Conservation (phyloP, 2,113 vertebrate genomes). For the Heterotis niloticus region DNA sequence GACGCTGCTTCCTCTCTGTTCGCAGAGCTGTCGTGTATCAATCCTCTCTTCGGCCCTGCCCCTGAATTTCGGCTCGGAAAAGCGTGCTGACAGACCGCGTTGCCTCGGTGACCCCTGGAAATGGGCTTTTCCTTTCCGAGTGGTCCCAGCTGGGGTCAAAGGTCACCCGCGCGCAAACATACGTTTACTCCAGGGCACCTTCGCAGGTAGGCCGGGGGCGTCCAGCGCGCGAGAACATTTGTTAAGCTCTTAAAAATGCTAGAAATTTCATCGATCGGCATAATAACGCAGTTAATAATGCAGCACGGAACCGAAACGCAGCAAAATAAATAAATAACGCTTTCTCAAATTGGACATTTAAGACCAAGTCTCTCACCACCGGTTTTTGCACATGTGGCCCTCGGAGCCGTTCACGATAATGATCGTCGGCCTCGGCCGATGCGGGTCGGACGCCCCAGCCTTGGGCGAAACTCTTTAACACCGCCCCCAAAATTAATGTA, state of each 20-base stretch:
- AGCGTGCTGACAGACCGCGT: slow-evolving; percentile 57
- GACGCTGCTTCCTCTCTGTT: not conserved
- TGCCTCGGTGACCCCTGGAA: slow-evolving; percentile 47
- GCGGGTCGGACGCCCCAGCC: not conserved
- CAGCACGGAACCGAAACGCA: no score
- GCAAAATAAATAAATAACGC: no score
- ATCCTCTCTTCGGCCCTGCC: slow-evolving; percentile 4
- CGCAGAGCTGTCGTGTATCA: not conserved
- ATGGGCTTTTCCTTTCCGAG: slow-evolving; percentile 56
- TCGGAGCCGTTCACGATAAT: no score
- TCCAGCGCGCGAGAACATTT: no score
- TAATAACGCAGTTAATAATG: no score
- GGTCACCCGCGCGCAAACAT: slow-evolving; percentile 34
- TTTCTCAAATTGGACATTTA: no score
- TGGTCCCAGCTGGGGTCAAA: slow-evolving; percentile 47
- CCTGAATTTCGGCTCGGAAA: slow-evolving; percentile 48
- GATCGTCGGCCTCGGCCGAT: no score
- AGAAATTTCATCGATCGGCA: no score
- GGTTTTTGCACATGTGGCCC: no score
- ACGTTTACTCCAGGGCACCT: not conserved
- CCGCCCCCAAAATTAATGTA: not conserved
- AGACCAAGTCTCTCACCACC: no score
- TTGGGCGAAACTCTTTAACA: not conserved
- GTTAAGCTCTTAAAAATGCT: no score
- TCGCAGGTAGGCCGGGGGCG: no score